Conservation (phyloP, 2,888 invertebrate genomes). For the Pandemis corylana region DNA sequence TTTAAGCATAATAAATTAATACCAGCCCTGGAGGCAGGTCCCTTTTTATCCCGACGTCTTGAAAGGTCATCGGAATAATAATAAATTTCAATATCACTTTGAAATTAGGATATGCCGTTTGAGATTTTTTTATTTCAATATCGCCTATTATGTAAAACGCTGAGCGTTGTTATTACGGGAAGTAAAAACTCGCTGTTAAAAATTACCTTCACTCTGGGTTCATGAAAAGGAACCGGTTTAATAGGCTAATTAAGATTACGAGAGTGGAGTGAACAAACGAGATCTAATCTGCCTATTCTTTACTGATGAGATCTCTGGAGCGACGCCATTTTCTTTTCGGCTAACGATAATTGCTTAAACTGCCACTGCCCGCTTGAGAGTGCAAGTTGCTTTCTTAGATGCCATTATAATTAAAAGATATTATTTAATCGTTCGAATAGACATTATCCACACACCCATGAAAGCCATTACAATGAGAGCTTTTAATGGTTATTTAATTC, state of each 20-base stretch:
- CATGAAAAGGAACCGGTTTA: conserved; percentile 51
- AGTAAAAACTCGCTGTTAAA: conserved; percentile 16
- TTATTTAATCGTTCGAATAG: neutral
- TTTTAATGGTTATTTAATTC: neutral
- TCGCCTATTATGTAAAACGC: neutral
- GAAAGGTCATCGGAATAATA: neutral
- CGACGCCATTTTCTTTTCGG: conserved; percentile 40
- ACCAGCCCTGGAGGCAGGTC: neutral
- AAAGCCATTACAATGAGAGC: neutral
- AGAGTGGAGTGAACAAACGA: conserved; percentile 63
- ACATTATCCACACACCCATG: neutral
- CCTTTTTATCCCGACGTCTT: neutral
- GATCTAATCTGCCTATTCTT: conserved; percentile 61
- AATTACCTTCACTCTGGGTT: conserved; percentile 34
- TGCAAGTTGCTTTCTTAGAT: conserved; percentile 1
- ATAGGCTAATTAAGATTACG: conserved; percentile 67
- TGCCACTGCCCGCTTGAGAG: conserved; percentile 40
- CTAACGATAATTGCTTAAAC: conserved; percentile 40
- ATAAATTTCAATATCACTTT: conserved; percentile 7
- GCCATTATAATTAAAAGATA: neutral
- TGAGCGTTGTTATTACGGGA: neutral
- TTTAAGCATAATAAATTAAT: conserved; percentile 16
- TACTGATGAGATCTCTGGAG: conserved; percentile 42
- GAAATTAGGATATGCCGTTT: neutral
- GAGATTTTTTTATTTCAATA: neutral